Evolutionary conservation across 2,113 vertebrate genomes (phyloP), one percentile per base, ranked within the genome.

Genomic region (Clupea harengus): DNA sequence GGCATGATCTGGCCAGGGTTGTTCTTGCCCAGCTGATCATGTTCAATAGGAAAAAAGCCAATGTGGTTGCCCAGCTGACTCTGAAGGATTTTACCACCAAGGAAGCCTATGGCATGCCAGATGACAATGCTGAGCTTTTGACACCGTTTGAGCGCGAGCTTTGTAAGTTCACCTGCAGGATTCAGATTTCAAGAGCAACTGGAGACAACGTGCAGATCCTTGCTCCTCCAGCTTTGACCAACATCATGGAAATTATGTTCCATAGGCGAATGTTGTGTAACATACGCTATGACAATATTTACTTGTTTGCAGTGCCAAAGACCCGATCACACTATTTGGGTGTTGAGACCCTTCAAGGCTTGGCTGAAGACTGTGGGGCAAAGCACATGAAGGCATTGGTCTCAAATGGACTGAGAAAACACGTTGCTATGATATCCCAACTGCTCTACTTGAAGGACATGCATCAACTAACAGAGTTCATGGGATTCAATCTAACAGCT

Each of bases 361-460:
- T 78, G 9, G 72, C 72, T 5, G 13, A 78, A 15, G 32, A 78
- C 28, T 78, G 72, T 78, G 72, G 72, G 11, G 28, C 15, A 4
- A 44, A 78, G 25, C 32, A 17, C 32, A 13, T 15, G 4, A 15
- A 78, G 11, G 28, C 11, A 15, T 39, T 78, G 10, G 25, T 44
- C 11, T 78, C 72, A 32, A 32, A 78, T 44, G 72, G 72, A 32
- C 28, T 78, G 72, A 78, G 72, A 17, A 32, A 9, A 13, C 72
- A 78, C 32, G 28, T 78, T 78, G 72, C 72, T 78, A 32, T 78
- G 72, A 39, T 78, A 15, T 17, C 72, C 3, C 72, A 3, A 15
- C 72, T 78, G 72, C 72, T 78, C 13, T 78, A 78, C 32, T 39
- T 78, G 25, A 78, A 78, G 72, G 72, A 78, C 5, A 44, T 78